These are phyloP conservation scores for Anser cygnoides DNA, from an alignment of 2,113 vertebrate species.

Conservation along the genomic window DNA sequence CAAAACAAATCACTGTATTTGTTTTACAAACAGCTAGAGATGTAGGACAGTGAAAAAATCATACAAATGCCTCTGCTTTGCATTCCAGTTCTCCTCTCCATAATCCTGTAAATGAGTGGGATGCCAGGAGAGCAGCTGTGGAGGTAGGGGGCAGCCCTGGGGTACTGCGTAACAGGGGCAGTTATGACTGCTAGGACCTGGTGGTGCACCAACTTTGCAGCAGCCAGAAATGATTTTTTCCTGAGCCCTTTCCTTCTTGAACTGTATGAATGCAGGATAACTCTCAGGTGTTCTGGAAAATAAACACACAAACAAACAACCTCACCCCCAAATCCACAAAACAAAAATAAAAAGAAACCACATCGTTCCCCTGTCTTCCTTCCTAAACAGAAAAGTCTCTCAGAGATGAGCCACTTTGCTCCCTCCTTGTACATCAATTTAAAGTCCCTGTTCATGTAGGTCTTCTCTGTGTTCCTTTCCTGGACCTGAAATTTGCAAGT, in stretches of 20 bases:
- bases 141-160: slow-evolving; percentile 25
- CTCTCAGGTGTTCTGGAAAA: slow-evolving; percentile 50
- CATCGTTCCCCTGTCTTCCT: slow-evolving; percentile 36
- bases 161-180: not conserved
- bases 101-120: not conserved
- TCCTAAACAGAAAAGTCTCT: slow-evolving; percentile 28
- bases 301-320: slow-evolving; percentile 54
- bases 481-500: slow-evolving; percentile 67
- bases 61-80: slow-evolving; percentile 37
- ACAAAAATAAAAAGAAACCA: slow-evolving; percentile 37
- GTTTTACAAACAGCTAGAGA: slow-evolving; percentile 43
- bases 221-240: not conserved
- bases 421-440: slow-evolving; percentile 34
- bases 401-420: slow-evolving; percentile 18
- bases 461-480: slow-evolving; percentile 64
- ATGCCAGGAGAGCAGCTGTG: slow-evolving; percentile 25
- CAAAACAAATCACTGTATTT: slow-evolving; percentile 5
- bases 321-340: slow-evolving; percentile 44
- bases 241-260: slow-evolving; percentile 46
- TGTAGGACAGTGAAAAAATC: not conserved
- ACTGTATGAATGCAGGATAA: slow-evolving; percentile 35
- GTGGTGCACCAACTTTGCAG: not conserved
- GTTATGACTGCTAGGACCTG: not conserved
- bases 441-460: slow-evolving; percentile 58
- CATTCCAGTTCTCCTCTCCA: slow-evolving; percentile 46